Base-by-base conservation (phyloP, 2,797 vertebrate species). In the Enteromius fasciolatus region DNA sequence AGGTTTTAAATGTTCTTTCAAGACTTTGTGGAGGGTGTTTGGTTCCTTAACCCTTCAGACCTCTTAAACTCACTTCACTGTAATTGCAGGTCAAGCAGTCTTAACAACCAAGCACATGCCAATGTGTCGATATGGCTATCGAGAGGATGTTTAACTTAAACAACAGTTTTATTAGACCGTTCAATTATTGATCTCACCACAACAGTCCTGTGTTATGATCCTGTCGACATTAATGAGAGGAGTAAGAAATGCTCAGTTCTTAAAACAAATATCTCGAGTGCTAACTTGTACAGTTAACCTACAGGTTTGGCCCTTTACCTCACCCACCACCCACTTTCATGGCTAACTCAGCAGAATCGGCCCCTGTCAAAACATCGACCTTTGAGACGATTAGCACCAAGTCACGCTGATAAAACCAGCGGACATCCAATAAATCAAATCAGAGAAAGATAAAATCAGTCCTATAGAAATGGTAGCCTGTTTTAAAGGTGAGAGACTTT, bases 321-420 rank as follows among this genome's bases (percentile, higher is more conserved):
- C 36, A 3, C 75, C 69, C 68, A 77, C 36, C 70, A 20, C 33
- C 41, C 20, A 20, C 57, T 12, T 75, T 61, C 81, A 54, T 33
- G 83, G 74, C 82, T 87, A 85, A 86, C 81, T 77, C 76, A 78
- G 75, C 86, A 84, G 78, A 86, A 80, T 77, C 70, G 66, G 67
- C 76, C 75, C 36, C 72, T 85, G 78, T 80, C 82, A 74, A 81
- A 81, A 63, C 70, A 87, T 83, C 91, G 93, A 95, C 93, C 94
- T 95, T 94, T 92, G 93, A 88, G 92, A 91, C 90, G 89, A 89
- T 90, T 92, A 88, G 90, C 90, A 91, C 85, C 87, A 90, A 91
- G 88, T 90, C 91, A 91, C 87, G 88, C 91, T 93, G 93, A 94
- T 94, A 94, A 95, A 84, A 88, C 76, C 86, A 61, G 67, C 76